phyloP scores from a whole-genome alignment of 30 jellyfish, hydroid and myxozoan genomes.

The Turritopsis dohrnii region DNA sequence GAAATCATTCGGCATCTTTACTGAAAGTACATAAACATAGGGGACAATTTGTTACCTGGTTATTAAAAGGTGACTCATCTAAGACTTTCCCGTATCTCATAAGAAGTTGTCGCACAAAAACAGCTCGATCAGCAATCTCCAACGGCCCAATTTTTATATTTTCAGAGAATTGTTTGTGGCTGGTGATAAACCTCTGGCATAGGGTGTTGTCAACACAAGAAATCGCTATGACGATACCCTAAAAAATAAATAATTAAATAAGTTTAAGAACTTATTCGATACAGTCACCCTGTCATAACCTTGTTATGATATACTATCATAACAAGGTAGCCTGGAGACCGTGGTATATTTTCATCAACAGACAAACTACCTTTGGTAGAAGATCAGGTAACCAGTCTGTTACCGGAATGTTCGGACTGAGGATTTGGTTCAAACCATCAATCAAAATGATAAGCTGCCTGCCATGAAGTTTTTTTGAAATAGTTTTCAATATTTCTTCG shows the following conservation, averaged over 20 bases:
- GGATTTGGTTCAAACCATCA: constrained; percentile 70
- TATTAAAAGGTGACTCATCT: constrained; percentile 89
- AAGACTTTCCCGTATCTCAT: constrained; percentile 66
- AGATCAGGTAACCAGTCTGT: constrained; percentile 87
- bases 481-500: constrained; percentile 4
- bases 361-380: constrained; percentile 62
- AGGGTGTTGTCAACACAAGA: constrained; percentile 64
- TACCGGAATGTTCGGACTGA: constrained; percentile 20
- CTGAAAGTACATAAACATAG: background rate
- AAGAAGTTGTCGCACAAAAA: constrained; percentile 63
- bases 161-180: constrained; percentile 52
- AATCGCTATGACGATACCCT: constrained; percentile 61
- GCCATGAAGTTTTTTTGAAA: constrained; percentile 24
- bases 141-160: constrained; percentile 61
- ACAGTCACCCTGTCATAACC: too few species aligned
- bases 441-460: constrained; percentile 40
- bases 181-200: constrained; percentile 33
- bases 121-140: constrained; percentile 66
- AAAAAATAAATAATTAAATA: background rate
- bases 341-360: too few species aligned
- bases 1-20: background rate
- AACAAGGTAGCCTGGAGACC: too few species aligned
- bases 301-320: too few species aligned
- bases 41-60: constrained; percentile 61
- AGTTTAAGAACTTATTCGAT: background rate